Percentiles rank a stretch among this genome's conserved stretches.
Conservation (phyloP, 1,140 invertebrate genomes). For the Ceratosolen solmsi region DNA sequence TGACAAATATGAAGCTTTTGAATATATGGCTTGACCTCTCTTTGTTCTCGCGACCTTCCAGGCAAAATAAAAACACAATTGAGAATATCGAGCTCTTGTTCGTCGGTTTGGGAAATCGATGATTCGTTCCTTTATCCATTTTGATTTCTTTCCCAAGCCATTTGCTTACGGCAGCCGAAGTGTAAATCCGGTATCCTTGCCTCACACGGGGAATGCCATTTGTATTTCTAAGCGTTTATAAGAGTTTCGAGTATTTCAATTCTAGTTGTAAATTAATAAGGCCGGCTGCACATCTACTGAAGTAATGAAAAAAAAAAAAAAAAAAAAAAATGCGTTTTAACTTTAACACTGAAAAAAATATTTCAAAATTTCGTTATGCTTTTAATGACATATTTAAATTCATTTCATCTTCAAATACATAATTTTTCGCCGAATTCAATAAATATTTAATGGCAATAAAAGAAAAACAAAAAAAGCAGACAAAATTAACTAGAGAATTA, state of each 20-base stretch:
- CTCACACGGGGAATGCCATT: neutral
- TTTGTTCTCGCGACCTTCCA: slow-evolving; percentile 13
- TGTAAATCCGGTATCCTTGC: slow-evolving; percentile 36
- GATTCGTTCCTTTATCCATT: neutral
- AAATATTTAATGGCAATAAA: no score
- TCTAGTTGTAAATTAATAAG: slow-evolving; percentile 32
- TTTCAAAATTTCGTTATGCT: neutral
- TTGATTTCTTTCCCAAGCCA: neutral
- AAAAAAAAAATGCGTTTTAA: neutral
- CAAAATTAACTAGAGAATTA: no score
- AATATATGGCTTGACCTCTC: neutral
- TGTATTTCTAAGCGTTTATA: slow-evolving; percentile 43
- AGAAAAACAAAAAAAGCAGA: no score
- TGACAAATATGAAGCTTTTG: neutral
- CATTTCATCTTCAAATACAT: neutral
- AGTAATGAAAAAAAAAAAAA: no score
- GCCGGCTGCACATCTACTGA: slow-evolving; percentile 2
- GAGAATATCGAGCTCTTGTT: slow-evolving; percentile 3
- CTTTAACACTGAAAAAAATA: slow-evolving; percentile 37
- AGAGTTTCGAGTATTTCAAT: slow-evolving; percentile 45
- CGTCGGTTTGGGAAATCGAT: neutral
- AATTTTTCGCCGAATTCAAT: no score
- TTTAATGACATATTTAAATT: neutral
- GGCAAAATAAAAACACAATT: slow-evolving; percentile 7
- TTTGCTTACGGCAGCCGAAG: neutral